These are phyloP conservation scores for Synergus umbraculus DNA, from an alignment of 2,888 invertebrate genomes.

Conservation along the genomic window DNA sequence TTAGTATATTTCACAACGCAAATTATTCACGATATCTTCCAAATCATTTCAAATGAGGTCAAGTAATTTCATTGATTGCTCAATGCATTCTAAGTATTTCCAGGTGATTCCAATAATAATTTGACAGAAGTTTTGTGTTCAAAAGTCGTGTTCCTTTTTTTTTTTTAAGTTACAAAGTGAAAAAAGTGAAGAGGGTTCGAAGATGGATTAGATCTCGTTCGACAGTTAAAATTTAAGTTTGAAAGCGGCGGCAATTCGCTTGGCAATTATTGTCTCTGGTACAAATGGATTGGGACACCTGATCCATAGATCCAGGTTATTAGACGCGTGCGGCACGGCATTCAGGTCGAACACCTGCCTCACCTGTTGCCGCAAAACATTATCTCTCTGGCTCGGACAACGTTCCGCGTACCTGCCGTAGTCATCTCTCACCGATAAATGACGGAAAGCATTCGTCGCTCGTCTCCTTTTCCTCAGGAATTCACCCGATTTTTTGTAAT, in stretches of 20 bases:
- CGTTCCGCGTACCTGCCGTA: constrained; percentile 64
- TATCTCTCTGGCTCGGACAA: constrained; percentile 67
- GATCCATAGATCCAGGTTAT: constrained; percentile 75
- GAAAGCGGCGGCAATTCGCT: constrained; percentile 19
- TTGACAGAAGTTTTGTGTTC: neutral
- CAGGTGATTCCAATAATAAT: neutral
- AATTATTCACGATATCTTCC: no score
- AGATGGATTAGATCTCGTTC: neutral
- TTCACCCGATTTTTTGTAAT: constrained; percentile 45
- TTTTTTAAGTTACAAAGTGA: neutral
- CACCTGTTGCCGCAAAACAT: constrained; percentile 77
- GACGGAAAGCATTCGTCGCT: constrained; percentile 66
- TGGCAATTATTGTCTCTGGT: constrained; percentile 68
- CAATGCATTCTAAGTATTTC: no score
- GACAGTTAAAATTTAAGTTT: neutral
- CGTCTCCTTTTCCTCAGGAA: constrained; percentile 48
- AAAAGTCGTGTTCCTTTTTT: neutral
- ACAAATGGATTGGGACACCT: constrained; percentile 72
- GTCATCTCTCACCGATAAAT: constrained; percentile 72
- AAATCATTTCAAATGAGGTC: no score
- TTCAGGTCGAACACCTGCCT: constrained; percentile 77
- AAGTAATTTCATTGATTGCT: no score
- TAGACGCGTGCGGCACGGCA: constrained; percentile 74
- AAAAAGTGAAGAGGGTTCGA: neutral
- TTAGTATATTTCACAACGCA: no score